Conservation (phyloP, 92 coral and sea anemone genomes). For the Siderastrea siderea region DNA sequence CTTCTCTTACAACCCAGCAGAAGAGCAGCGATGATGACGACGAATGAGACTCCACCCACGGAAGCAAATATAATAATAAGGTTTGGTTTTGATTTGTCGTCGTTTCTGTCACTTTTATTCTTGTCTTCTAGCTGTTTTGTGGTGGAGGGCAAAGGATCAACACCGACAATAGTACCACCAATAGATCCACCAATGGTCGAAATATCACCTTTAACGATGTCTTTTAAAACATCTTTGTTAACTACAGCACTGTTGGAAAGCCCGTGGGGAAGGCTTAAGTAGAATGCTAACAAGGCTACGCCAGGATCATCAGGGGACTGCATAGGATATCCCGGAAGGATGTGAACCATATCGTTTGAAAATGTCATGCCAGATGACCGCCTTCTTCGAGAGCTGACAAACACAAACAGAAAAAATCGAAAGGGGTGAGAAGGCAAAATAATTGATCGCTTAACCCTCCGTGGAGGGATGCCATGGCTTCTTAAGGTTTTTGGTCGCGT, state of each 20-base stretch:
- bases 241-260: background rate
- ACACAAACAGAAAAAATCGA: too few relatives aligned
- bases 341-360: constrained; percentile 19
- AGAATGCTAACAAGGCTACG: constrained; percentile 17
- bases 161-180: background rate
- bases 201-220: background rate
- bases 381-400: background rate
- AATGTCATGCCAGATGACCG: background rate
- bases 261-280: background rate
- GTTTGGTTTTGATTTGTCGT: background rate
- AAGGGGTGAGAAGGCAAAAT: too few relatives aligned
- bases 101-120: background rate
- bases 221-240: background rate
- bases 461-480: too few relatives aligned
- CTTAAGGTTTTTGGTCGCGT: too few relatives aligned
- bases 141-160: background rate
- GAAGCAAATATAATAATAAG: background rate
- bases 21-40: background rate
- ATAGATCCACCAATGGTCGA: constrained; percentile 3
- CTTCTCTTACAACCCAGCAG: background rate
- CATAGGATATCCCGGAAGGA: constrained; percentile 30
- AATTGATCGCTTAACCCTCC: too few relatives aligned
- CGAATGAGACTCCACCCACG: background rate
- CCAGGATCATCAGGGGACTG: constrained; percentile 8
- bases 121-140: background rate